Base-by-base conservation (phyloP, 1,140 invertebrate genomes). In the Anadara kagoshimensis region DNA sequence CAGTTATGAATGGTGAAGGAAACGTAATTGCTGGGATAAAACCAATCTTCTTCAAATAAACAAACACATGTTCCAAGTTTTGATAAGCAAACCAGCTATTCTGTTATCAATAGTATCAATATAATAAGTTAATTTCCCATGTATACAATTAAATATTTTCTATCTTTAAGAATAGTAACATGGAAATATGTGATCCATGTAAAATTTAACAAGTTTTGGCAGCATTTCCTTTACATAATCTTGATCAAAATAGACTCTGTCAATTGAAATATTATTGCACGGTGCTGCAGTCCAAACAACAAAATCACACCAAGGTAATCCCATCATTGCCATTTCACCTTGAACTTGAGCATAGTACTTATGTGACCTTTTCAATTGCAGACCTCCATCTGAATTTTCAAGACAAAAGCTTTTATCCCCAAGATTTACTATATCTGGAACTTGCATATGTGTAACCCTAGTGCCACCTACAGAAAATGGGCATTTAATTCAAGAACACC, bases 291-390 rank as follows among this genome's bases (percentile, higher is more conserved):
- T 73, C 57, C 71, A 68, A 4, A 67, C 57, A 53, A 56, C 71
- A 73, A 73, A 73, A 24, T 73, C 47, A 53, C 47, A 61, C 71
- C 71, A 73, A 44, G 64, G 65, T 7, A 63, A 8, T 1, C 36
- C 36, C 47, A 56, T 63, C 10, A 73, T 56, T 12, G 63, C 63
- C 65, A 73, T 73, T 36, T 73, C 57, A 20, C 57, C 64, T 43
- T 73, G 71, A 11, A 73, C 57, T 36, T 73, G 64, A 22, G 49
- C n/a, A 68, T 62, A 73, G 51, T 73, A 73, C 22, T 59, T 61
- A 12, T 73, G 64, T 2, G 24, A 24, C 14, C 2, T 61, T 0
- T 56, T 67, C 14, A 68, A 53, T 3, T 0, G 1, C 41, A 18
- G 43, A 1, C 53, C 69, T 24, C 16, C 18, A 29, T 0, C 5